Percentiles rank a stretch among this genome's conserved stretches.
Conservation (phyloP, 2,797 vertebrate genomes). For the Eleutherodactylus coqui region DNA sequence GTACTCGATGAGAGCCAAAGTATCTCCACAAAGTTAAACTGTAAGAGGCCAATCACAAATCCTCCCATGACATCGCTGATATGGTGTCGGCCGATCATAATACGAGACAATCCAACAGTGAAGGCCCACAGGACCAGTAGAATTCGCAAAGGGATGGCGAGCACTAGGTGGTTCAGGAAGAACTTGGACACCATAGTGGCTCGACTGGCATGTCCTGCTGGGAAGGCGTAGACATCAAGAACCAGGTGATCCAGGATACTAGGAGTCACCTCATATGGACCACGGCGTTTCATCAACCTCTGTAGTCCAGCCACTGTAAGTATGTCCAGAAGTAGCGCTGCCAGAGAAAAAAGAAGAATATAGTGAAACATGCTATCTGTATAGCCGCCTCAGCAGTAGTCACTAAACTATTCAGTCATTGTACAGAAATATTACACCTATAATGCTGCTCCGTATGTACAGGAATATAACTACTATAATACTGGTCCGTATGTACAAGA, state of each 20-base stretch:
- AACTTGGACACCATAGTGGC: slow-evolving; percentile 95
- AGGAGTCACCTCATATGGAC: slow-evolving; percentile 86
- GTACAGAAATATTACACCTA: neutral
- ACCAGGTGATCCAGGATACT: slow-evolving; percentile 89
- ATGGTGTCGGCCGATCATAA: slow-evolving; percentile 92
- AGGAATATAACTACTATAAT: slow-evolving; percentile 7
- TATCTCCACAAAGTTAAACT: slow-evolving; percentile 92
- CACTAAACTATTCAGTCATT: neutral
- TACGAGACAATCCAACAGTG: slow-evolving; percentile 88
- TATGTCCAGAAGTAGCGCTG: slow-evolving; percentile 91
- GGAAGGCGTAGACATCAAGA: slow-evolving; percentile 93
- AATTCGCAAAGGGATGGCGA: slow-evolving; percentile 91
- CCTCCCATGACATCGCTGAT: slow-evolving; percentile 91
- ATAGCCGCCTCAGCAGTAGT: neutral
- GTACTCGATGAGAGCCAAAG: slow-evolving; percentile 93
- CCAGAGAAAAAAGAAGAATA: neutral
- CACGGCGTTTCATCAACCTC: slow-evolving; percentile 88
- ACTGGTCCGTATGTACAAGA: neutral
- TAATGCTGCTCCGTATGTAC: neutral
- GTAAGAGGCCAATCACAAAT: slow-evolving; percentile 88
- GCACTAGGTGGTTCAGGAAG: slow-evolving; percentile 92
- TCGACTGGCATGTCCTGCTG: slow-evolving; percentile 89
- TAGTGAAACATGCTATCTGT: neutral
- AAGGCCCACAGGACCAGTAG: slow-evolving; percentile 93
- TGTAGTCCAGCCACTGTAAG: slow-evolving; percentile 90